Evolutionary conservation across 2,113 vertebrate species (phyloP).

Genomic region (Passer domesticus): DNA sequence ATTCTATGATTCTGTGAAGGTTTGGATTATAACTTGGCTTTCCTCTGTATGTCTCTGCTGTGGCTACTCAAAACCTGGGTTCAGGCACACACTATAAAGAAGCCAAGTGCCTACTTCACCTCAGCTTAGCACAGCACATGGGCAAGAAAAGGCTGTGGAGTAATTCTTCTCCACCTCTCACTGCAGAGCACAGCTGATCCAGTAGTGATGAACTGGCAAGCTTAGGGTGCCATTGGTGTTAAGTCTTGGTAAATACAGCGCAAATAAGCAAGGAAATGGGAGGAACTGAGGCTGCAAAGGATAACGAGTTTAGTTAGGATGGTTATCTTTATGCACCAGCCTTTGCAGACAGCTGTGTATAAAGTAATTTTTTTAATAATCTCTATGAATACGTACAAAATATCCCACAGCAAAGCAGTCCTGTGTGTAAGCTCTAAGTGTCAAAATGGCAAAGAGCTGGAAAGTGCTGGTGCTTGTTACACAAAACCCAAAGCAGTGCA

Average conservation of each 20-base stretch:
- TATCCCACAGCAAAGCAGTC: background rate
- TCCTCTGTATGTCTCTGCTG: background rate
- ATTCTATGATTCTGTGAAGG: background rate
- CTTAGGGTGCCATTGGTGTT: background rate
- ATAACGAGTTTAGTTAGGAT: background rate
- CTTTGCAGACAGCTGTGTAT: background rate
- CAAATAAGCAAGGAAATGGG: background rate
- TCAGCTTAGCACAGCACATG: background rate
- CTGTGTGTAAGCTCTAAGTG: background rate
- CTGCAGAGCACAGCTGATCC: background rate
- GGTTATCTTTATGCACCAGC: background rate
- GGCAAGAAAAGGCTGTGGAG: background rate
- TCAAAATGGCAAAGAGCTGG: slow-evolving; percentile 2
- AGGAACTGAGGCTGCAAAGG: background rate
- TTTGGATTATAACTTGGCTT: background rate
- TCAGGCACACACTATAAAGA: background rate
- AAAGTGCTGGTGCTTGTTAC: background rate
- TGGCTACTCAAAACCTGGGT: background rate
- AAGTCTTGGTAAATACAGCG: background rate
- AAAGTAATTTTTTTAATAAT: background rate
- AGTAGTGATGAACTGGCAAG: background rate
- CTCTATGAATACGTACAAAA: background rate
- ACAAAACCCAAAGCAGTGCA: background rate
- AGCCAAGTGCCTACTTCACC: slow-evolving; percentile 26
- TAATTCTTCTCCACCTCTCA: background rate